Conservation (phyloP, 1,140 invertebrate species). For the Limonius californicus region DNA sequence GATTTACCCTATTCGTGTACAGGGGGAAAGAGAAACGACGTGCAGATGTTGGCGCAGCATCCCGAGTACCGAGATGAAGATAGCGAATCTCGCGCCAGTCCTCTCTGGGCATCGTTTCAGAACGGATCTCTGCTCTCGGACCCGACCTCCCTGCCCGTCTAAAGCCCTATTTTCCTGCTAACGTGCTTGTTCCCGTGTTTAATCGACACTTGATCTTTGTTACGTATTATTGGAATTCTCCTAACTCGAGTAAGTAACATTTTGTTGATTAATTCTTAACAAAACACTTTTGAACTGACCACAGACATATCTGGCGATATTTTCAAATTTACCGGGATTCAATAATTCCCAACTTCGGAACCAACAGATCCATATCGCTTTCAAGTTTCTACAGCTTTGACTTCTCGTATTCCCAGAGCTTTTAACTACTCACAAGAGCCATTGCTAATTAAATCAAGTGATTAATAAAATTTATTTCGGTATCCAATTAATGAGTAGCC, state of each 20-base stretch:
- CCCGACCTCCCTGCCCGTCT: conserved; percentile 28
- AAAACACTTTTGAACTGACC: background rate
- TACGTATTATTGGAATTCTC: background rate
- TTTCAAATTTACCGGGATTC: background rate
- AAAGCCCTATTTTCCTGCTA: conserved; percentile 23
- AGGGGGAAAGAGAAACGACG: background rate
- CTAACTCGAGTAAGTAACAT: conserved; percentile 4
- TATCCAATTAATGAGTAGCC: background rate
- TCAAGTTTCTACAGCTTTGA: background rate
- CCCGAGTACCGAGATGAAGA: conserved; percentile 9
- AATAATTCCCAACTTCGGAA: background rate
- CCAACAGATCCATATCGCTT: background rate
- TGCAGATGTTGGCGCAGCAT: conserved; percentile 7
- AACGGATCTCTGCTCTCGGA: conserved; percentile 26
- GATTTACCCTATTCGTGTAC: background rate
- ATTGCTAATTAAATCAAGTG: background rate
- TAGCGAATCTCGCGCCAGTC: conserved; percentile 16
- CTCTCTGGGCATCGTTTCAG: conserved; percentile 31
- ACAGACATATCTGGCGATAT: background rate
- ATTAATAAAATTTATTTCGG: background rate
- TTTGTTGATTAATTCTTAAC: background rate
- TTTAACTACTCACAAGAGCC: too few species aligned
- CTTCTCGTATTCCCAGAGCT: too few species aligned
- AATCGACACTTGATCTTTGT: background rate
- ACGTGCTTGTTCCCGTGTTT: conserved; percentile 6